Evolutionary conservation across 2,113 vertebrate genomes (phyloP).

Genomic region (Hippoglossus stenolepis): DNA sequence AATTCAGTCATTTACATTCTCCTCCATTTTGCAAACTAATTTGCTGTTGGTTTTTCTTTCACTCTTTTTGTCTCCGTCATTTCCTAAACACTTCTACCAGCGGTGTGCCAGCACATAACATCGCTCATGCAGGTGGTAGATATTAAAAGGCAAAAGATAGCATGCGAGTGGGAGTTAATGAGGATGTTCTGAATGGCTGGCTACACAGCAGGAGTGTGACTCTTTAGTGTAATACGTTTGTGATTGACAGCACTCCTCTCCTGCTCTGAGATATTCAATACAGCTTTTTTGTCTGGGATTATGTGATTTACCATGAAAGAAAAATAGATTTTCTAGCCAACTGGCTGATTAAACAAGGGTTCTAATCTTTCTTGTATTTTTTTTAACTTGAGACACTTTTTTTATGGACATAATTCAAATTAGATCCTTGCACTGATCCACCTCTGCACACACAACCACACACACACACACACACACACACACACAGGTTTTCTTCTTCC

Average conservation of each 20-base stretch:
- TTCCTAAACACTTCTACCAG: background rate
- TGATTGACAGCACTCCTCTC: conserved; percentile 21
- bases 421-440: background rate
- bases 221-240: conserved; percentile 21
- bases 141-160: conserved; percentile 26
- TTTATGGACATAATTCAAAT: background rate
- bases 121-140: conserved; percentile 29
- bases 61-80: background rate
- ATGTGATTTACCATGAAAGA: conserved; percentile 20
- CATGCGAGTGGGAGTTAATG: conserved; percentile 36
- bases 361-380: background rate
- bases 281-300: conserved; percentile 19
- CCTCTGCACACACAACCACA: background rate
- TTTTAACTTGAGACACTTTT: background rate
- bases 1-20: background rate
- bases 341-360: background rate
- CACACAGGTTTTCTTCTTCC: conserved; percentile 1
- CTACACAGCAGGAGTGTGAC: conserved; percentile 44
- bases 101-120: background rate
- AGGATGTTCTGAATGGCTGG: conserved; percentile 45
- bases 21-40: background rate
- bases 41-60: background rate
- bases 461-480: background rate
- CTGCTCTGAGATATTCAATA: background rate
- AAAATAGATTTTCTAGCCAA: background rate